These are phyloP conservation scores for Nomada hirtipes DNA, from an alignment of 2,888 invertebrate species.

Conservation along the genomic window DNA sequence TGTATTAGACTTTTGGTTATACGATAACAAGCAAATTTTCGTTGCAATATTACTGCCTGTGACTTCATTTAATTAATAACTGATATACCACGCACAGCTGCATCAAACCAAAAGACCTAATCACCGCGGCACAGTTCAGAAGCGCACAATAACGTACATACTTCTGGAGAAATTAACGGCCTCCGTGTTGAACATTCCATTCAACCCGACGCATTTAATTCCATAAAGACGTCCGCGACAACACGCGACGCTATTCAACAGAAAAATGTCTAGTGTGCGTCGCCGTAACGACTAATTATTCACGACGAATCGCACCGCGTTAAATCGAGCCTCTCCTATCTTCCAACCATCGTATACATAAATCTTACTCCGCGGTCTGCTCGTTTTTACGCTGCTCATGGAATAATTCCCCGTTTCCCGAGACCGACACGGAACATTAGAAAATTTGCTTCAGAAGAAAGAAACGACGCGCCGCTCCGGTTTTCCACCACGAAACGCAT, in stretches of 20 bases:
- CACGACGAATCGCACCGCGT: constrained; percentile 4
- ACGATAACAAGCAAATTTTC: too few relatives aligned
- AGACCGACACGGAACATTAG: neutral
- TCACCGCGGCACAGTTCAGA: too few relatives aligned
- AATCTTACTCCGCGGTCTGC: constrained; percentile 9
- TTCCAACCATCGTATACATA: neutral
- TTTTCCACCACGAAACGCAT: constrained; percentile 38
- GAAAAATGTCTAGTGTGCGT: too few relatives aligned
- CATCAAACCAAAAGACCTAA: too few relatives aligned
- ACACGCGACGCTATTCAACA: neutral
- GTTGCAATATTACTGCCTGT: too few relatives aligned
- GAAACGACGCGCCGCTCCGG: neutral
- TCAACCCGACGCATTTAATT: neutral
- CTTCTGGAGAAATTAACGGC: neutral
- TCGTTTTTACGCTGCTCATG: constrained; percentile 23
- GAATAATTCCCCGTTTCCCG: constrained; percentile 13
- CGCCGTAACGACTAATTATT: neutral
- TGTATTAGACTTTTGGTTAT: too few relatives aligned
- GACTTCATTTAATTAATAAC: too few relatives aligned
- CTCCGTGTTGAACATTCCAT: neutral
- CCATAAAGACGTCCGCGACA: constrained; percentile 1
- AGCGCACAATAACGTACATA: too few relatives aligned
- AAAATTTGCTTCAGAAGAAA: neutral
- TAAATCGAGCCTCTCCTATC: neutral
- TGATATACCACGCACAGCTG: too few relatives aligned